Evolutionary conservation across 2,888 invertebrate genomes (phyloP), one percentile per base, ranked within the genome.

Genomic region (Leucoma salicis): DNA sequence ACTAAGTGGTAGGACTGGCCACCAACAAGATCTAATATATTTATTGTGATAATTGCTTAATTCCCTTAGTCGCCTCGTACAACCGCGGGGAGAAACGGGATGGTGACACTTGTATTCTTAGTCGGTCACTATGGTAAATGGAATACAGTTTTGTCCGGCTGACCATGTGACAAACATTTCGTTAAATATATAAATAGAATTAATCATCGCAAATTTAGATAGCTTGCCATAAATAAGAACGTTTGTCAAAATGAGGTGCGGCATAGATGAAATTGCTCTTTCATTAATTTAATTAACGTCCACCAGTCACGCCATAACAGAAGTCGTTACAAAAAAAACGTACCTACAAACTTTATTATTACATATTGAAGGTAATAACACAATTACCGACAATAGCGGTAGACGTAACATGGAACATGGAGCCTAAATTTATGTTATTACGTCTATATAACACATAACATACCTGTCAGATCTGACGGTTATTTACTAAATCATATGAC

Each of bases 401-500:
- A 53, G 34, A 54, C 55, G 57, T 59, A 62, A 64, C 42, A 42
- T 47, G 42, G 49, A 62, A 64, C 42, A 42, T 47, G 42, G 49
- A 49, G 45, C 42, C 38, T 33, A 53, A 56, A 47, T 56, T 40
- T 48, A 47, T 47, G 45, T 55, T 46, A 51, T 54, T 59, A 63
- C 45, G 42, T 49, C 33, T 46, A 43, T 58, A 53, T 53, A 53
- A 50, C 46, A 43, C 49, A 62, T 65, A 69, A 64, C 59, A 62
- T 60, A 67, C 70, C 66, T 66, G 70, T 69, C 74, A 70, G 70
- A 68, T 74, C 63, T 63, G 60, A 63, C 61, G 57, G 68, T 68
- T 72, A 73, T 81, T 76, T 66, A 64, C 62, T 58, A 71, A 73
- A 73, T 66, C 65, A 77, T 74, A 78, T 83, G 81, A 81, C 78